Base-by-base conservation (phyloP, 2,113 vertebrate species). In the Macheiramphus alcinus region DNA sequence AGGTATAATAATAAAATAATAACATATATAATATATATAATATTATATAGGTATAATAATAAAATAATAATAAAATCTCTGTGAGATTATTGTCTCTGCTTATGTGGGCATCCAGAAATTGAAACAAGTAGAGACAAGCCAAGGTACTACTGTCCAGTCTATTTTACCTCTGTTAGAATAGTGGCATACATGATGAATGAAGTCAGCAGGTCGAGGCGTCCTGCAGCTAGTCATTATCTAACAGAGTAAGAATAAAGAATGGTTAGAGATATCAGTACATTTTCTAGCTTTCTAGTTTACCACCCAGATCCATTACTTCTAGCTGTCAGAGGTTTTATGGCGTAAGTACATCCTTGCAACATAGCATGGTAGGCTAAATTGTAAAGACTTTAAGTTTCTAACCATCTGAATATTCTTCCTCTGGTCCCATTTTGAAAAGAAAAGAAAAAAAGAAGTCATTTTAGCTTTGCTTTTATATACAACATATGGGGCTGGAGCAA, bases 401-500 rank as follows among this genome's bases (percentile, higher is more conserved):
- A 38, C 14, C 14, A 74, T 17, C 6, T 43, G 42, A 83, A 66
- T 56, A 65, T 12, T 89, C 13, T 80, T 79, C 9, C 20, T 82
- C 12, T 65, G 13, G 4, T 47, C 10, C 3, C 6, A 8, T 43
- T 65, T 29, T 4, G 25, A 67, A 63, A 84, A 27, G 10, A 8
- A n/a, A 17, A 15, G 23, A 21, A 20, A 20, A 21, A 20, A 20
- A 27, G 27, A 36, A 36, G 4, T 55, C 2, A 31, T 18, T 20
- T 87, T 53, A 67, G 5, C 16, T 86, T 68, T 73, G 13, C 32
- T 83, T 72, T 65, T 38, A 25, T 5, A 18, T 16, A 74, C 34
- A 10, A 22, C 5, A 14, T 9, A 5, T 2, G 15, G 29, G 22
- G 5, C 26, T 62, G 10, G 52, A 84, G 43, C 0, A 1, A 84